A percentile compares a stretch with the other conserved stretches of the same genome.
Evolutionary conservation across 2,888 invertebrate genomes (phyloP).

Genomic region (Lasius fuliginosus): DNA sequence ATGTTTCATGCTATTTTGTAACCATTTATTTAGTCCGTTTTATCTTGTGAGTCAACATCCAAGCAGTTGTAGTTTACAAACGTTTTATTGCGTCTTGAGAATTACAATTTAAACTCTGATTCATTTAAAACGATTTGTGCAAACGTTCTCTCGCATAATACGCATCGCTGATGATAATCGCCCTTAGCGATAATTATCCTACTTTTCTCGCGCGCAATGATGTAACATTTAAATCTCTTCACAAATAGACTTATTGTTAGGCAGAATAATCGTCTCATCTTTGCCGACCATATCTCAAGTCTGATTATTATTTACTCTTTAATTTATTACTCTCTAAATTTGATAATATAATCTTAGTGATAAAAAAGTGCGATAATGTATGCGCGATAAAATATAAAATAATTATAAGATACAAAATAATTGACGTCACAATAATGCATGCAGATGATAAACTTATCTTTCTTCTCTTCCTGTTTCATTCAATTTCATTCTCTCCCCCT

Average conservation of each 20-base stretch:
- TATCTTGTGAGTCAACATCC: neutral
- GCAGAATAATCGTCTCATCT: neutral
- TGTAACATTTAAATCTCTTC: neutral
- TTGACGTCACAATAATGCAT: neutral
- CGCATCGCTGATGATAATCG: constrained; percentile 4
- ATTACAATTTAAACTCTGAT: constrained; percentile 36
- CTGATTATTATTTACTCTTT: neutral
- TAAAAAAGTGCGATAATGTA: neutral
- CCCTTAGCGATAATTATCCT: neutral
- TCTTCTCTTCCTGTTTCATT: neutral
- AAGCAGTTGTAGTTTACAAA: constrained; percentile 12
- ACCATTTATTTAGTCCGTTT: neutral
- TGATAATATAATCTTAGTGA: neutral
- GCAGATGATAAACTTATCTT: neutral
- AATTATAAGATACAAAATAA: neutral
- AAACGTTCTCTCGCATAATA: neutral
- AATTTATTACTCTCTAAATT: neutral
- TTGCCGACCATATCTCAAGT: neutral
- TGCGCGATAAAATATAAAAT: neutral
- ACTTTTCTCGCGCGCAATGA: constrained; percentile 1
- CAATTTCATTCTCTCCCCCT: neutral
- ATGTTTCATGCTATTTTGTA: neutral
- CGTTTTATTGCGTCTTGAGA: neutral
- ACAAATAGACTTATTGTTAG: neutral
- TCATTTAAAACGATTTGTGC: constrained; percentile 23